Conservation (phyloP, 2,888 invertebrate species). For the Drosophila setosimentum region DNA sequence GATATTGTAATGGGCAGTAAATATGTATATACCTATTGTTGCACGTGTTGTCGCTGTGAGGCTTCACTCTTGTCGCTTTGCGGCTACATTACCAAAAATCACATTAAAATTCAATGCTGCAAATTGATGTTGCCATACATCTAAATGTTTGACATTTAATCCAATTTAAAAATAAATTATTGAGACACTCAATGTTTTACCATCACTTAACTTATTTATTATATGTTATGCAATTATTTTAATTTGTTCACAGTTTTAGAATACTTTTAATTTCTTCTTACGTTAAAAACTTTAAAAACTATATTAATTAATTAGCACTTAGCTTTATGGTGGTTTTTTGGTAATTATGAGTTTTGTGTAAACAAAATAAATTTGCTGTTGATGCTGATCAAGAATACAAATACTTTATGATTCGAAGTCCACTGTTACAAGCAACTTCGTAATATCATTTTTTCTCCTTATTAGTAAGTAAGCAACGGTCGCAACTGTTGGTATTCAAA, state of each 20-base stretch:
- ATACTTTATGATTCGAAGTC: background rate
- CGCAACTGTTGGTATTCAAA: slow-evolving; percentile 34
- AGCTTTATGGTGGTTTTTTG: background rate
- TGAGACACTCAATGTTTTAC: slow-evolving; percentile 16
- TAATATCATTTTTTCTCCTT: background rate
- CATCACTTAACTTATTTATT: background rate
- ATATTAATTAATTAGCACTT: background rate
- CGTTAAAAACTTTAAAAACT: background rate
- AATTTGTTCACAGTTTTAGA: background rate
- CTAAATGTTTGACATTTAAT: slow-evolving; percentile 74
- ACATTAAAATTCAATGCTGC: slow-evolving; percentile 70
- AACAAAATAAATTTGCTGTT: background rate
- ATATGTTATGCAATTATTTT: background rate
- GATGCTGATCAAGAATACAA: background rate
- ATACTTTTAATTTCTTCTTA: background rate
- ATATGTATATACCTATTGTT: slow-evolving; percentile 21
- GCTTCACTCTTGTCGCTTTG: slow-evolving; percentile 32
- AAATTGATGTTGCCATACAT: slow-evolving; percentile 66
- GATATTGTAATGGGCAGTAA: slow-evolving; percentile 4
- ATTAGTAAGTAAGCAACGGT: background rate
- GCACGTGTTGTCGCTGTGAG: slow-evolving; percentile 20
- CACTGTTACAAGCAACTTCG: background rate
- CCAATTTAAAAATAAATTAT: slow-evolving; percentile 69
- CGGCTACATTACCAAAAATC: slow-evolving; percentile 68
- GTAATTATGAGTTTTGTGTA: background rate